Evolutionary conservation across 2,888 invertebrate genomes (phyloP), one percentile per base, ranked within the genome.

Genomic region (Masnerella sp.): DNA sequence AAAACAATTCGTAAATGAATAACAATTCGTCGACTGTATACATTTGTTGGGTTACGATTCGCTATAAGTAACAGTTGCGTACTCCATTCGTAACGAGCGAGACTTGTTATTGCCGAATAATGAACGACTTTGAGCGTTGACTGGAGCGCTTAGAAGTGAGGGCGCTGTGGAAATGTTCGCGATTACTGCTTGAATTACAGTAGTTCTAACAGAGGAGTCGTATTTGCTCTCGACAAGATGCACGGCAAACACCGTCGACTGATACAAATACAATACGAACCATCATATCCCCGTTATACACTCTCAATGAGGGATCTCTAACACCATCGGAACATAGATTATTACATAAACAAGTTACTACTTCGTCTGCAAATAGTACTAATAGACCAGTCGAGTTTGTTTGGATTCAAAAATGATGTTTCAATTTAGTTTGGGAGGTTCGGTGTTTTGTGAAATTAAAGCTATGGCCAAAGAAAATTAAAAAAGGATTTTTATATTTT

Each of bases 161-260:
- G 45, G 45, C 14, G 7, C 14, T 22, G 47, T 47, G 22, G 51
- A 32, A 42, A 62, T 20, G 61, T 42, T 51, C 22, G 40, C 52
- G 22, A 52, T 52, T 54, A 38, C 54, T 36, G 52, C 54, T 54
- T 18, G 32, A 65, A 65, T 56, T 65, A 64, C 54, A 54, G 52
- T 52, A 28, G 47, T 40, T 49, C 52, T 43, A 62, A 40, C 52
- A 52, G 54, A 30, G 38, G 38, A 47, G 20, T 40, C 5, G 25
- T 64, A 40, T 67, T 56, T 56, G 40, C 40, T 56, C 42, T 47
- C 32, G 56, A 49, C 40, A 56, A 67, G 65, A 67, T 40, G 49
- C 45, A 54, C 34, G 12, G 45, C 40, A 49, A 47, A 49, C 38
- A 56, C 20, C 17, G 47, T 47, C 20, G 8, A 56, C 14, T 67